Base-by-base conservation (phyloP, 2,113 vertebrate species). In the Silurus glanis region DNA sequence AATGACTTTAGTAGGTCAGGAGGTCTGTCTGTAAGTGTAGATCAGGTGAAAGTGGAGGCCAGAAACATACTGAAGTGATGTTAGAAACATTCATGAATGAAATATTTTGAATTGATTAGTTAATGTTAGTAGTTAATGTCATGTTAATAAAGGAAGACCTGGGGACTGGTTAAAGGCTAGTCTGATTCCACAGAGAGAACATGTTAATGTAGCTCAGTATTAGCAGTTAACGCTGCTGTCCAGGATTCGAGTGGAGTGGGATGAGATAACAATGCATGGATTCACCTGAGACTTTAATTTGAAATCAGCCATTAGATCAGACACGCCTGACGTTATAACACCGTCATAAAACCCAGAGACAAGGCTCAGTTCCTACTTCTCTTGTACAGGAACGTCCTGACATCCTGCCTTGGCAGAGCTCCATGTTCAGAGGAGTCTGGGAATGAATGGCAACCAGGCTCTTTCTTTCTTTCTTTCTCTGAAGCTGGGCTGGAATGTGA, bases 401-500 rank as follows among this genome's bases (percentile, higher is more conserved):
- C 90, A 56, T 85, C 88, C 56, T 91, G 88, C 90, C 94, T 37
- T 96, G 96, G 96, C 95, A 90, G 72, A 76, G 90, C 62, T 93
- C 95, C 95, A 93, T 92, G 92, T 91, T 92, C 93, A 86, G 90
- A 92, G 91, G 88, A 89, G 92, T 94, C 93, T 85, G 91, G 93
- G 92, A 94, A 93, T 96, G 94, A 96, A 95, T 95, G 94, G 92
- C 91, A 89, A 91, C 91, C 89, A 81, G 88, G 88, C 92, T 89
- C 90, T 91, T 92, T 93, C 37, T 37, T 92, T 93, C 37, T 37
- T 37, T 37, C 93, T 90, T 92, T 95, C 95, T 95, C 94, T 95
- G 90, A 92, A 94, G 92, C 89, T 87, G 89, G 91, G 89, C 94
- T 93, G 94, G 94, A 96, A 95, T 95, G 95, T 89, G 91, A 92